Percentiles rank a stretch among this genome's conserved stretches.
These are phyloP conservation scores for Tortricodes alternella DNA, from an alignment of 2,888 invertebrate genomes.

Conservation along the genomic window DNA sequence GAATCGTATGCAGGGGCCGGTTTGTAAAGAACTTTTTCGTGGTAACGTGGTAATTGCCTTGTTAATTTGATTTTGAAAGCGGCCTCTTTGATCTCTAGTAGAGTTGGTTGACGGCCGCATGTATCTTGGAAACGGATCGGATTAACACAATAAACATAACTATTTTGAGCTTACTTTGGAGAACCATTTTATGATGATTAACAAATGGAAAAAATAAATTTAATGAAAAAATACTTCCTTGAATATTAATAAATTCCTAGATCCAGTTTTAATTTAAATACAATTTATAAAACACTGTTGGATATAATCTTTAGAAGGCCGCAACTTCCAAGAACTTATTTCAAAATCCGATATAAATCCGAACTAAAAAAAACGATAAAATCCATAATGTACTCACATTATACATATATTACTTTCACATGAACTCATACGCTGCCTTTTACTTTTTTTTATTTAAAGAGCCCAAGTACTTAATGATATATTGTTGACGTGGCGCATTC, in stretches of 20 bases:
- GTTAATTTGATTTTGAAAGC: conserved; percentile 72
- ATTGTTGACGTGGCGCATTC: conserved; percentile 67
- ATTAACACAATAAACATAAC: conserved; percentile 7
- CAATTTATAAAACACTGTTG: no score
- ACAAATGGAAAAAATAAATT: neutral
- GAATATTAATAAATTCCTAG: neutral
- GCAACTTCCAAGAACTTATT: no score
- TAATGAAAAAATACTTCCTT: neutral
- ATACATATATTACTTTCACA: neutral
- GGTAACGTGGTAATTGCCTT: conserved; percentile 73
- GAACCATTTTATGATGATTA: neutral
- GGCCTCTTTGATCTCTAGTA: conserved; percentile 66
- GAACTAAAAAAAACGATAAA: no score
- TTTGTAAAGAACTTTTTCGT: conserved; percentile 56
- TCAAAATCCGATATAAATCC: no score
- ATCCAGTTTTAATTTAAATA: neutral
- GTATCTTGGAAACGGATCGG: conserved; percentile 49
- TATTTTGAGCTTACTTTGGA: neutral
- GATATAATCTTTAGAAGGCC: no score
- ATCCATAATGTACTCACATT: neutral
- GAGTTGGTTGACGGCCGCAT: conserved; percentile 66
- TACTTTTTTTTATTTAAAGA: conserved; percentile 25
- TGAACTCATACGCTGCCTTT: conserved; percentile 11
- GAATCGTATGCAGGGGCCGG: conserved; percentile 52
- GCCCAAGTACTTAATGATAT: conserved; percentile 57